Evolutionary conservation across 2,797 vertebrate genomes (phyloP).

Genomic region (Neomorphus geoffroyi): DNA sequence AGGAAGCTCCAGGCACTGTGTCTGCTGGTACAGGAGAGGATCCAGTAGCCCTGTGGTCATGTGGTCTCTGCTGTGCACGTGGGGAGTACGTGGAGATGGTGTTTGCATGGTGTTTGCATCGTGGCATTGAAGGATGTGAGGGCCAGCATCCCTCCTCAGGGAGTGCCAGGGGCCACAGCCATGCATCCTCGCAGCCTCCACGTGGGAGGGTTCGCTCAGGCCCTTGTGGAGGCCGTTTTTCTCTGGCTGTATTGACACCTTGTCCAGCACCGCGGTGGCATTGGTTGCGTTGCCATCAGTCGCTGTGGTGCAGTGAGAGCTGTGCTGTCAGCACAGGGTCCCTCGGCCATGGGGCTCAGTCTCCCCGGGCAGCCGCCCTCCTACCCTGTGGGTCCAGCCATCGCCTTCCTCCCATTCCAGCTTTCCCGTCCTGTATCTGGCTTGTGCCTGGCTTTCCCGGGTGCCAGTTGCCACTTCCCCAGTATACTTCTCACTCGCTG

Average conservation of each 20-base stretch:
- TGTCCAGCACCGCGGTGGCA: neutral
- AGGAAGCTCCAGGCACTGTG: neutral
- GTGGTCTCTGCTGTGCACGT: neutral
- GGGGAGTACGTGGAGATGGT: neutral
- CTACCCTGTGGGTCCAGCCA: neutral
- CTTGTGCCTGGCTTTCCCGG: fast-evolving
- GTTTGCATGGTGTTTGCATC: neutral
- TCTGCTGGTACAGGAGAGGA: neutral
- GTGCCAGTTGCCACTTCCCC: neutral
- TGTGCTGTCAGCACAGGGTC: neutral
- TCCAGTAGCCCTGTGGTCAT: neutral
- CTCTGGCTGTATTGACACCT: neutral
- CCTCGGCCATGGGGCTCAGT: fast-evolving
- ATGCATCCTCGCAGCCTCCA: neutral
- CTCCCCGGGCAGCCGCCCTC: neutral
- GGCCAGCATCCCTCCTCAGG: neutral
- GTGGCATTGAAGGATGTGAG: fast-evolving
- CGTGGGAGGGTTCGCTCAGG: neutral
- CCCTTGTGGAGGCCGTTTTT: neutral
- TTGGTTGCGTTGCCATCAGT: neutral
- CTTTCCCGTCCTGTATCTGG: neutral
- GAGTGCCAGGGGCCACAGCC: neutral
- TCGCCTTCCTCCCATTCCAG: neutral
- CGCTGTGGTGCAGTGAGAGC: neutral
- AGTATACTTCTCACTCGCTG: neutral